Evolutionary conservation across 2,888 invertebrate species (phyloP).

Genomic region (Rhagonycha fulva): DNA sequence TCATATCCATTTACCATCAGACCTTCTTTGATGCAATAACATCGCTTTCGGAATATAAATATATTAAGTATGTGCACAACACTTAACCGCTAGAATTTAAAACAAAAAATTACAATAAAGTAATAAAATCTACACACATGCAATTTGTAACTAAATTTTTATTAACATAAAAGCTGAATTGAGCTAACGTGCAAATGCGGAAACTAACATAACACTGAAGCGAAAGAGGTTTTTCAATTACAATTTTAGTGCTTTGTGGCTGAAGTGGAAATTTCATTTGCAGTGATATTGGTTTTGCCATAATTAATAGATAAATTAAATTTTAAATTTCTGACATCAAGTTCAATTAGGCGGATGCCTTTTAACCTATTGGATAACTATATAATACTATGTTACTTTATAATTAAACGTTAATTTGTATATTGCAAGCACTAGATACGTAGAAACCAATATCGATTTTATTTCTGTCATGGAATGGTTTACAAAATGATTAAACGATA

Average conservation of each 20-base stretch:
- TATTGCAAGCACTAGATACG: not conserved
- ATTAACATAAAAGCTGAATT: not conserved
- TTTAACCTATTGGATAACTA: not conserved
- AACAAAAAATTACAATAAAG: not conserved
- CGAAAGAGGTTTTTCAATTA: not conserved
- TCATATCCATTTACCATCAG: constrained; percentile 6
- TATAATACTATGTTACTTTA: not conserved
- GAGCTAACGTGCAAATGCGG: not conserved
- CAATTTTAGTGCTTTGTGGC: not conserved
- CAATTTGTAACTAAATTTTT: not conserved
- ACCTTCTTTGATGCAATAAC: not conserved
- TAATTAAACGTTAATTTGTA: not conserved
- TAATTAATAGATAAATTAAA: not conserved
- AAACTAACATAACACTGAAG: not conserved
- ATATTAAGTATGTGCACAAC: not conserved
- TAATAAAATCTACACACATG: not conserved
- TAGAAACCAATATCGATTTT: not conserved
- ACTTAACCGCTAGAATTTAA: not conserved
- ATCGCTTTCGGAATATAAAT: not conserved
- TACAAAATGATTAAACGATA: not conserved
- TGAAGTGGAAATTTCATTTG: not conserved
- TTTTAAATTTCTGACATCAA: not conserved
- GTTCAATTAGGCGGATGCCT: not conserved
- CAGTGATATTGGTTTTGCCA: not conserved
- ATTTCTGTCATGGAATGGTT: not conserved